Evolutionary conservation across 2,113 vertebrate species (phyloP), one percentile per base, ranked within the genome.

Genomic region (Odobenus rosmarus): DNA sequence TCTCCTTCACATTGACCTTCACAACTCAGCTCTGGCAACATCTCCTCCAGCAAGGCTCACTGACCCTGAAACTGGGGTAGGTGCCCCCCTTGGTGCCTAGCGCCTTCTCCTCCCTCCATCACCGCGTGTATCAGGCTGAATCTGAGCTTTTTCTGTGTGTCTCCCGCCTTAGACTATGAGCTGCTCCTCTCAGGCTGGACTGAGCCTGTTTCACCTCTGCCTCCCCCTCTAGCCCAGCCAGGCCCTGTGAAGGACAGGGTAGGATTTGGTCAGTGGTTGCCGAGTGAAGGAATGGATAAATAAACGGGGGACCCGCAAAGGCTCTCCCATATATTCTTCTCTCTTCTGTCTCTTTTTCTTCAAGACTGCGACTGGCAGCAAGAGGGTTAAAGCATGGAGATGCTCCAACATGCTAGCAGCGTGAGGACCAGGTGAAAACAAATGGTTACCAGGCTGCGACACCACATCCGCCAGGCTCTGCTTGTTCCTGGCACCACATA

Each of bases 341-440:
- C 31, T 62, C 57, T 93, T 83, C 89, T 77, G 59, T 51, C 77
- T 86, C 77, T 88, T 51, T 93, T 85, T 57, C 77, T 86, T 81
- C 72, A 64, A 86, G 67, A 83, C 53, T 0, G 57, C 19, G 51
- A 49, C 88, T 72, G 96, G 96, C 81, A 97, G 39, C 90, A 95
- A 85, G 93, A 95, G 92, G 93, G 96, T 97, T 97, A 98, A 97
- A 90, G 31, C 31, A 21, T 62, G 57, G 89, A 96, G 95, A 97
- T 82, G 92, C 88, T 97, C 89, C 95, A 88, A 26, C 55, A 42
- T 83, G 94, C 92, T 91, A 96, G 88, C 89, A 88, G 96, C 62
- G 10, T 88, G 96, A 97, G 90, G 89, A 96, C 95, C 92, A 97
- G 97, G 97, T 97, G 97, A 98, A 92, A 97, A 96, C 83, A 88